Base-by-base conservation (phyloP, 2,888 invertebrate genomes). In the Rambutsinella grinnellia region DNA sequence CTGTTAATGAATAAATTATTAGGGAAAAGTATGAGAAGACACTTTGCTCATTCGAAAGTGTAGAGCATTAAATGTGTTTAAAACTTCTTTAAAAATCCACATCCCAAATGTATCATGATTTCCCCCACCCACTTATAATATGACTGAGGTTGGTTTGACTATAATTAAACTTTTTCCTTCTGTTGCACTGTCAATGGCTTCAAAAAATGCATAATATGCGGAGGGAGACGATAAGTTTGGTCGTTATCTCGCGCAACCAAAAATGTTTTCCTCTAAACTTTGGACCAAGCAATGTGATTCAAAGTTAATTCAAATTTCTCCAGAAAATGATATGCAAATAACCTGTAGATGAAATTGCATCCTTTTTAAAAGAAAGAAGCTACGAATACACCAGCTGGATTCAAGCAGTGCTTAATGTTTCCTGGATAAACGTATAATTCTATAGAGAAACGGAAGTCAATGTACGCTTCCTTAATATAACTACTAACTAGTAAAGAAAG, bases 1-100 rank as follows among this genome's bases (percentile, higher is more conserved):
- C 58, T 65, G 71, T 71, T 71, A 71, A 71, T 71, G 71, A 71
- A 71, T 71, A 71, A 71, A 71, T 71, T 71, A 71, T 71, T 71
- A 47, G 47, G 24, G n/a, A 53, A n/a, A n/a, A 46, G 62, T 54
- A 61, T 47, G 51, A 68, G 23, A 57, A 57, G 36, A 28, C 8
- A 58, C 36, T 23, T 36, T 27, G 36, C 47, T 47, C 23, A 44
- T 44, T 54, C 47, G 8, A 57, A 63, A 71, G 28, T 63, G 51
- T 28, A 51, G 49, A 56, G 70, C 70, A 70, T 70, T 61, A 44
- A 70, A 70, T 56, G n/a, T 26, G 61, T 57, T 71, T 17, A 36
- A 36, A 36, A 36, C 36, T 36, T 13, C 36, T 13, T 36, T 13
- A 36, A 47, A 57, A 57, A 26, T 28, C 27, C 3, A 8, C 17